Conservation (phyloP, 1,140 invertebrate genomes). For the Bactericera cockerelli region DNA sequence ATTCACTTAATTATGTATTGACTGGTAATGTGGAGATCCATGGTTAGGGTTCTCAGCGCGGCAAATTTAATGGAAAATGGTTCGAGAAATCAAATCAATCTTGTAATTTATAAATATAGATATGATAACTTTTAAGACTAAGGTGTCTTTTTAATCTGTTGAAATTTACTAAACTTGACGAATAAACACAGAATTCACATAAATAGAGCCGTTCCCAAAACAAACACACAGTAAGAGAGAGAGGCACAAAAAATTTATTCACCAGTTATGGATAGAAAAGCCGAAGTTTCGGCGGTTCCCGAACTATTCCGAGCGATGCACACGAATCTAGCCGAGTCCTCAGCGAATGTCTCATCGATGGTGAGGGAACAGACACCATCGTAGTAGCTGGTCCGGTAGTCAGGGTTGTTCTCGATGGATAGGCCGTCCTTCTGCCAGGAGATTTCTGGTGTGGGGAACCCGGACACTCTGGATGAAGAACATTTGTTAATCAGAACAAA, state of each 20-base stretch:
- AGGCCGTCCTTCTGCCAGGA: slow-evolving; percentile 57
- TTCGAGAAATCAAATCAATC: too few species aligned
- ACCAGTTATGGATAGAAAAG: slow-evolving; percentile 59
- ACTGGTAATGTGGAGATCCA: too few species aligned
- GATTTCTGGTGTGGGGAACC: slow-evolving; percentile 39
- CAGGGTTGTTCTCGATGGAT: slow-evolving; percentile 46
- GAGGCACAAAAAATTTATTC: slow-evolving; percentile 13
- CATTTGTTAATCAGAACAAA: too few species aligned
- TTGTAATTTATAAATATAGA: too few species aligned
- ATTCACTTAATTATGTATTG: too few species aligned
- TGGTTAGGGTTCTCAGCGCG: too few species aligned
- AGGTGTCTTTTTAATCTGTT: too few species aligned
- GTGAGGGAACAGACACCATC: slow-evolving; percentile 43
- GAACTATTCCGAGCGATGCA: slow-evolving; percentile 50
- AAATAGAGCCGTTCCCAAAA: too few species aligned
- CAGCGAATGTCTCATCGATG: slow-evolving; percentile 65
- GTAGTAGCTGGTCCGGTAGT: slow-evolving; percentile 42
- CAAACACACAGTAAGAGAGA: not conserved
- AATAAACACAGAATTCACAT: too few species aligned
- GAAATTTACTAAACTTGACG: too few species aligned
- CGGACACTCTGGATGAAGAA: slow-evolving; percentile 34
- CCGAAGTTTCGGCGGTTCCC: slow-evolving; percentile 54
- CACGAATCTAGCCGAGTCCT: slow-evolving; percentile 64
- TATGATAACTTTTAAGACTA: too few species aligned
- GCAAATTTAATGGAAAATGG: too few species aligned